Conservation (phyloP, 2,888 invertebrate genomes). For the Leptogaster cylindrica region DNA sequence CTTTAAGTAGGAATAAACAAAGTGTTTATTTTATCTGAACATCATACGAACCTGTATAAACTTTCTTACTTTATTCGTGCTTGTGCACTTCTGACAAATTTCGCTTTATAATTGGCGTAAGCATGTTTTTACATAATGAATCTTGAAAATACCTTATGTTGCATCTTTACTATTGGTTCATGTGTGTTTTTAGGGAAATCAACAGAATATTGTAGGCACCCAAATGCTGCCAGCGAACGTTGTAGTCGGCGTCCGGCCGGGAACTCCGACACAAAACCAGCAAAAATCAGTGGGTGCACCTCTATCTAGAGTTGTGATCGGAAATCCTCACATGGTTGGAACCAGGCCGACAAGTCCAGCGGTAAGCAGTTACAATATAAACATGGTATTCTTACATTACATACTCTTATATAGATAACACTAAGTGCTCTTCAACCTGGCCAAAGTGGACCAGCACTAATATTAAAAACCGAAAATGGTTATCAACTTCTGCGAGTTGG, state of each 20-base stretch:
- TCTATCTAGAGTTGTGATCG: conserved; percentile 82
- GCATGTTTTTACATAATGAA: conserved; percentile 26
- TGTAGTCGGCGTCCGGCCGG: conserved; percentile 83
- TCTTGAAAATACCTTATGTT: not conserved
- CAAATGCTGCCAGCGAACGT: conserved; percentile 75
- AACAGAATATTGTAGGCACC: conserved; percentile 68
- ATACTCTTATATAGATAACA: conserved; percentile 72
- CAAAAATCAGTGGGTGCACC: conserved; percentile 80
- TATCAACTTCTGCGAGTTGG: conserved; percentile 91
- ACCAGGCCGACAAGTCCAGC: conserved; percentile 81
- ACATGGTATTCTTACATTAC: conserved; percentile 5
- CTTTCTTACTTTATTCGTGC: conserved; percentile 14
- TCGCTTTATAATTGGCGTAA: conserved; percentile 15
- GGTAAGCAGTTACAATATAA: conserved; percentile 53
- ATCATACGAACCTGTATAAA: no score
- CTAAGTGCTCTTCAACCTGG: conserved; percentile 87
- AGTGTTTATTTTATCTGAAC: no score
- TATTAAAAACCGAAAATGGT: conserved; percentile 96
- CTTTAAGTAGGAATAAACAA: no score
- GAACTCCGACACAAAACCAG: conserved; percentile 70
- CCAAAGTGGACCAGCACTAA: conserved; percentile 84
- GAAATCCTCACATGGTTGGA: conserved; percentile 81
- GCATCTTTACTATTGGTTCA: conserved; percentile 56
- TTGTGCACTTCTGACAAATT: conserved; percentile 44
- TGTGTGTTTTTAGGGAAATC: conserved; percentile 61